Conservation (phyloP, 1,140 invertebrate genomes). For the Micrasema minimum region DNA sequence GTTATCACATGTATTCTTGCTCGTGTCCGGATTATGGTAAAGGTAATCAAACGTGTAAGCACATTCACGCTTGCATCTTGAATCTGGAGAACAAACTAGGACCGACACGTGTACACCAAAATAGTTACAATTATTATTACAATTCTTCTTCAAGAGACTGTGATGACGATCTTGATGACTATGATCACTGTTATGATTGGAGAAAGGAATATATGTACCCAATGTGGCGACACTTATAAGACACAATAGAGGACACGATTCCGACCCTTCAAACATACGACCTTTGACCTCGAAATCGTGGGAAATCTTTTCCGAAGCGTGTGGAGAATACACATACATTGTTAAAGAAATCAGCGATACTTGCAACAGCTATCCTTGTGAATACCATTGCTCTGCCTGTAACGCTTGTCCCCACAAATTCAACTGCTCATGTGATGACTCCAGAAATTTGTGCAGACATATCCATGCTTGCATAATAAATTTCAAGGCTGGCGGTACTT, state of each 20-base stretch:
- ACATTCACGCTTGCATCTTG: conserved; percentile 4
- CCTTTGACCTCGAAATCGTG: neutral
- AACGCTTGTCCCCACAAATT: neutral
- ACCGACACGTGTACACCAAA: too few species aligned
- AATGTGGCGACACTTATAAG: neutral
- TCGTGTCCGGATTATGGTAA: neutral
- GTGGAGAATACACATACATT: neutral
- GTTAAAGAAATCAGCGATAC: neutral
- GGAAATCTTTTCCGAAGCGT: neutral
- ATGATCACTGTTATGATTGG: too few species aligned
- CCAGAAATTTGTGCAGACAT: neutral
- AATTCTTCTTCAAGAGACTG: too few species aligned
- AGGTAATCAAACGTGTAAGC: neutral
- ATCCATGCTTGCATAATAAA: conserved; percentile 1
- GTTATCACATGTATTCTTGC: conserved; percentile 2
- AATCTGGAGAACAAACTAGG: neutral
- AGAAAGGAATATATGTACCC: neutral
- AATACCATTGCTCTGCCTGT: neutral
- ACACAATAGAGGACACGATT: neutral
- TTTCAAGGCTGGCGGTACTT: neutral
- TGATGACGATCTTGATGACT: too few species aligned
- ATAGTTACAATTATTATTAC: too few species aligned
- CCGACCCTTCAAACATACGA: neutral
- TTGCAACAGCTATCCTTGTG: neutral
- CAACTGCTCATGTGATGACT: neutral